Percentiles rank a stretch among this genome's conserved stretches.
Evolutionary conservation across 2,888 invertebrate species (phyloP).

Genomic region (Siphlonurus alternatus): DNA sequence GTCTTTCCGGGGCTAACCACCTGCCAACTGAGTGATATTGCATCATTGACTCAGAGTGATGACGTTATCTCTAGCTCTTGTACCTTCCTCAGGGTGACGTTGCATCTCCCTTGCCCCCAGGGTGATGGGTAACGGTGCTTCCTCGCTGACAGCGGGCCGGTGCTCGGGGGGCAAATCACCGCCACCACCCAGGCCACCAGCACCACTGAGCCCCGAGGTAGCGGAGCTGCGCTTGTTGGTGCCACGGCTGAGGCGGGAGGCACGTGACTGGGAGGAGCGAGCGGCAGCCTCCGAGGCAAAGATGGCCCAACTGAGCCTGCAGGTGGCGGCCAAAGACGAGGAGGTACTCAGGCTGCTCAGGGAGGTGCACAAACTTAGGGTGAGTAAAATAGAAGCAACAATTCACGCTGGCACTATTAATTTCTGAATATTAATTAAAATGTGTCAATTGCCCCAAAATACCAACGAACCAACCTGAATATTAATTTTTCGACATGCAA

Average conservation of each 20-base stretch:
- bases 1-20: too few relatives aligned
- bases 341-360: constrained; percentile 42
- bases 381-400: constrained; percentile 21
- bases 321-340: constrained; percentile 34
- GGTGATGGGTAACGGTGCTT: background rate
- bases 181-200: constrained; percentile 11
- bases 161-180: constrained; percentile 1
- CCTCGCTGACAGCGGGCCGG: background rate
- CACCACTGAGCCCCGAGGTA: constrained; percentile 12
- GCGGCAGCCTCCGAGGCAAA: constrained; percentile 35
- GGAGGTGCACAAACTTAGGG: constrained; percentile 54
- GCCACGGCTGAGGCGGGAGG: constrained; percentile 29
- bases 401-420: background rate
- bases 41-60: too few relatives aligned
- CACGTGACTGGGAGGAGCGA: constrained; percentile 31
- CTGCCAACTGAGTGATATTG: too few relatives aligned
- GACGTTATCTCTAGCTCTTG: too few relatives aligned
- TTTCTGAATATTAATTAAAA: too few relatives aligned
- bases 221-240: constrained; percentile 26
- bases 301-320: constrained; percentile 34
- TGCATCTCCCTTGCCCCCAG: background rate
- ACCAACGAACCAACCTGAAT: too few relatives aligned
- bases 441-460: too few relatives aligned
- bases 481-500: too few relatives aligned
- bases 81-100: too few relatives aligned